Evolutionary conservation across 2,888 invertebrate genomes (phyloP).

Genomic region (Bruchidius siliquastri): DNA sequence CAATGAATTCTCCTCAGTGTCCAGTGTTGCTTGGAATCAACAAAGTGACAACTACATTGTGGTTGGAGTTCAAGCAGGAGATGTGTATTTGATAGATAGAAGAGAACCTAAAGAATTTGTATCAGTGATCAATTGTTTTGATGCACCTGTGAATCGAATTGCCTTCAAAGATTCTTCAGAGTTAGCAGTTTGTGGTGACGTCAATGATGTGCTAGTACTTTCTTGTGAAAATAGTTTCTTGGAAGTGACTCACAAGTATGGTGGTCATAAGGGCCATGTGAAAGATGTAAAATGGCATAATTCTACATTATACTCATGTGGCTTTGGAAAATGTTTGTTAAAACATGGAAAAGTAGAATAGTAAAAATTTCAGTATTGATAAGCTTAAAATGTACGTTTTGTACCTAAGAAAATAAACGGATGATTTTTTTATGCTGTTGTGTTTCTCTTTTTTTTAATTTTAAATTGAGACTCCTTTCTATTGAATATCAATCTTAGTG

Average conservation of each 20-base stretch:
- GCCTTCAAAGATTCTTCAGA: constrained; percentile 43
- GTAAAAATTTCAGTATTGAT: not conserved
- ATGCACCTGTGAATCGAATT: constrained; percentile 43
- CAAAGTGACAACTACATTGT: constrained; percentile 45
- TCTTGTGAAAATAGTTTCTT: constrained; percentile 40
- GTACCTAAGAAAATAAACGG: not conserved
- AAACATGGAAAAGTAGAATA: not conserved
- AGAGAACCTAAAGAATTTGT: constrained; percentile 44
- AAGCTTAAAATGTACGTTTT: not conserved
- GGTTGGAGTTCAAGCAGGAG: constrained; percentile 52
- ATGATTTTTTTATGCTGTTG: not conserved
- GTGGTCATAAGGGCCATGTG: constrained; percentile 52
- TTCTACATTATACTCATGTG: constrained; percentile 52
- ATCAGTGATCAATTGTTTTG: constrained; percentile 36
- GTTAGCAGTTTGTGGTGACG: constrained; percentile 51
- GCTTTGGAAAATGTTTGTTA: constrained; percentile 49
- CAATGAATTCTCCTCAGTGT: constrained; percentile 44
- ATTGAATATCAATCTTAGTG: too few relatives aligned
- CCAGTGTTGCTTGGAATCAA: constrained; percentile 46
- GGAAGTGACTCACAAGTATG: constrained; percentile 44
- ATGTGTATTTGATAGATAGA: constrained; percentile 51
- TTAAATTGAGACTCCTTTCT: too few relatives aligned
- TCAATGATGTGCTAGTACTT: constrained; percentile 45
- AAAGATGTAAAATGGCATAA: constrained; percentile 55
- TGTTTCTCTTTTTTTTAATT: too few relatives aligned